These are phyloP conservation scores for Strigamia crassipes DNA, from an alignment of 2,888 invertebrate genomes.

Conservation along the genomic window DNA sequence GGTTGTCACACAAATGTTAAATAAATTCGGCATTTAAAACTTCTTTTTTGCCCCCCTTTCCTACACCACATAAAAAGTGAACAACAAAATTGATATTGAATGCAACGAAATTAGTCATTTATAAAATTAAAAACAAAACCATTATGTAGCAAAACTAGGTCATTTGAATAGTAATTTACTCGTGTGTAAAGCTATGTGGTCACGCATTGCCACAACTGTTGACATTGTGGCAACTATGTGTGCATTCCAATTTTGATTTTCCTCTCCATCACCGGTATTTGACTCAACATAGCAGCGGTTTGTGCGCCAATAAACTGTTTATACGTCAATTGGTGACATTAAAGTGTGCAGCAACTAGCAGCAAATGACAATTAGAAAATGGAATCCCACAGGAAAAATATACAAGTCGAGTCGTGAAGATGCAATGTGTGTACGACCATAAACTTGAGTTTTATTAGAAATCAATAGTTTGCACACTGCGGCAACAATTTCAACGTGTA, in stretches of 20 bases:
- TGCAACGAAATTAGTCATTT: neutral
- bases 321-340: too few species aligned
- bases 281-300: too few species aligned
- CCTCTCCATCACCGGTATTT: too few species aligned
- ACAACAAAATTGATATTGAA: neutral
- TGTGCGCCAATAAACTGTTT: too few species aligned
- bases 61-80: too few species aligned
- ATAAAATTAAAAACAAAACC: neutral
- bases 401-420: neutral
- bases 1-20: too few species aligned
- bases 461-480: neutral
- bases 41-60: too few species aligned
- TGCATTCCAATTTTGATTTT: too few species aligned
- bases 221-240: neutral
- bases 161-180: neutral
- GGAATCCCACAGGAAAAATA: neutral
- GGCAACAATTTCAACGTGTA: neutral
- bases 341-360: too few species aligned
- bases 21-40: too few species aligned
- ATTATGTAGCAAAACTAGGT: neutral
- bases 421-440: neutral
- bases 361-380: neutral
- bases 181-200: neutral
- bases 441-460: neutral
- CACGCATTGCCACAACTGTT: neutral